Conservation (phyloP, 2,113 vertebrate genomes). For the Vicugna pacos region DNA sequence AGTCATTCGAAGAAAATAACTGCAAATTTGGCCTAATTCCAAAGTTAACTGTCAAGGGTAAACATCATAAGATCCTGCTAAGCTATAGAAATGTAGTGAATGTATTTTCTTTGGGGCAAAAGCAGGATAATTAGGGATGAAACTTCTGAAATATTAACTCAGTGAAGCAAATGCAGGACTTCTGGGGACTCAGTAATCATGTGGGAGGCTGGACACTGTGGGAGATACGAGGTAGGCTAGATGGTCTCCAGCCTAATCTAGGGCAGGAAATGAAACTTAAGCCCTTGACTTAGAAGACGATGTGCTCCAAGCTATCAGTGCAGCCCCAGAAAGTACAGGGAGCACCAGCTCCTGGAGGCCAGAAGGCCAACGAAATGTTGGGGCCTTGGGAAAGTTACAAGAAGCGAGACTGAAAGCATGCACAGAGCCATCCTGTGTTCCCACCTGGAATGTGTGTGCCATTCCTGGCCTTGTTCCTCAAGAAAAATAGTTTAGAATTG, state of each 20-base stretch:
- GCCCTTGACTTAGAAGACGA: conserved; percentile 37
- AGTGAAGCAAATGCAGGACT: not conserved
- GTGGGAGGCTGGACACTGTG: not conserved
- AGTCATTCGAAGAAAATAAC: conserved; percentile 26
- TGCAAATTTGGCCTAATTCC: conserved; percentile 10
- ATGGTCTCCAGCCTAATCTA: not conserved
- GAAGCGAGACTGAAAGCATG: not conserved
- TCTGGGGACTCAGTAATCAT: not conserved
- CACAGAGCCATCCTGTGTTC: not conserved
- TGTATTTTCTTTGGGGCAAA: conserved; percentile 36
- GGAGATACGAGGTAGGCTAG: not conserved
- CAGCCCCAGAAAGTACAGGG: not conserved
- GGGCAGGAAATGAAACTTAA: conserved; percentile 46
- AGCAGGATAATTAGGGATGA: conserved; percentile 14
- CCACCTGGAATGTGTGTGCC: not conserved
- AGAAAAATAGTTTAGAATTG: conserved; percentile 2
- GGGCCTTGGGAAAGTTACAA: not conserved
- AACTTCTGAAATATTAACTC: conserved; percentile 40
- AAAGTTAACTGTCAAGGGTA: conserved; percentile 24
- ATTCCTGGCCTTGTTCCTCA: not conserved
- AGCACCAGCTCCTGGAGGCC: not conserved
- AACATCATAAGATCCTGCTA: conserved; percentile 1
- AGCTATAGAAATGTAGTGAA: conserved; percentile 17
- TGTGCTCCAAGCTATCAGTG: not conserved
- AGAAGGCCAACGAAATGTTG: not conserved